Base-by-base conservation (phyloP, 2,888 invertebrate species). In the Phorcus lineatus region DNA sequence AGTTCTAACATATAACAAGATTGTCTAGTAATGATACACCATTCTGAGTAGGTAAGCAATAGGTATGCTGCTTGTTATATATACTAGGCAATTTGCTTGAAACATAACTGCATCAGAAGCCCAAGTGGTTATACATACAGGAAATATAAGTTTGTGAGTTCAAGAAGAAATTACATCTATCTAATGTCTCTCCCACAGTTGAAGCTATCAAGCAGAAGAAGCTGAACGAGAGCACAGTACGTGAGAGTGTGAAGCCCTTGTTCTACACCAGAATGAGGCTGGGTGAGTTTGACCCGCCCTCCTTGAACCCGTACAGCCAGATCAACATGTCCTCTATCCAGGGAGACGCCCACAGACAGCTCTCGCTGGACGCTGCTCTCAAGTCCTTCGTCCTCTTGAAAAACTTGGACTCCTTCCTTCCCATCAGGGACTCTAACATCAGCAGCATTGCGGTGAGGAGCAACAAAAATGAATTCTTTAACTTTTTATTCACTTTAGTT, bases 371-470 rank as follows among this genome's bases (percentile, higher is more conserved):
- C n/a, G 86, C 88, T 19, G 89, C 90, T 17, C 85, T 84, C 75
- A 86, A 88, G 81, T 86, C 88, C 6, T 89, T 89, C 81, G 89
- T 90, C 11, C 81, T 90, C 31, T 83, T 90, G 78, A 90, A 90
- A 80, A 90, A 90, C 74, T 57, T 78, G 24, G 80, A 86, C 67
- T 78, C 77, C 9, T 80, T 90, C 1, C 83, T 62, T 0, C 62
- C 28, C 2, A n/a, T 62, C 62, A 62, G 28, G 22, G n/a, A 24
- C 28, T 28, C 28, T 6, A n/a, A 28, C 22, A 28, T 62, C 62
- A 17, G 28, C 62, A 62, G 17, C 62, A 62, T 62, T 24, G 62
- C 28, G 13, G 28, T 62, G 62, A 62, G 62, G 2, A 36, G 36
- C 3, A 7, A 36, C 36, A 3, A 36, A 36, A 47, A 47, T 9